phyloP scores from a whole-genome alignment of 2,797 vertebrate species.

The Argyrosomus regius region DNA sequence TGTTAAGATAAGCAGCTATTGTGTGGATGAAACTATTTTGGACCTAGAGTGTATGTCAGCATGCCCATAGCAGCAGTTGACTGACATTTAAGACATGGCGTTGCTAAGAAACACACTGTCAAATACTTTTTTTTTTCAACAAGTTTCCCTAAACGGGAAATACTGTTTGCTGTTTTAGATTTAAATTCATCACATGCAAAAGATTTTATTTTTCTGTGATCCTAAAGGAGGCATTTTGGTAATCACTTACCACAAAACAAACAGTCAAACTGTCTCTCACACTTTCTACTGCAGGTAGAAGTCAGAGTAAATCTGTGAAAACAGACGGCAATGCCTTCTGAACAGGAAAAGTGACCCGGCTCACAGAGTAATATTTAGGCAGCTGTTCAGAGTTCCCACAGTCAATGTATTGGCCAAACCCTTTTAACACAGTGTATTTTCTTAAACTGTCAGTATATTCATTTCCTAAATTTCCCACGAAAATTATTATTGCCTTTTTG shows the following conservation, averaged over 20 bases:
- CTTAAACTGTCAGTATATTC: background rate
- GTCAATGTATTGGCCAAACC: conserved; percentile 7
- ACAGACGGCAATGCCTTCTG: background rate
- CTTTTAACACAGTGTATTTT: background rate
- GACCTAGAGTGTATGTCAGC: background rate
- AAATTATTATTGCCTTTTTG: conserved; percentile 5
- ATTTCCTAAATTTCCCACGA: conserved; percentile 16
- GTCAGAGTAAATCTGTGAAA: conserved; percentile 38
- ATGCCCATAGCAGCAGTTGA: background rate
- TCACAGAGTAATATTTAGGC: conserved; percentile 39
- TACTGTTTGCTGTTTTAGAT: background rate
- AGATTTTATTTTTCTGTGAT: background rate
- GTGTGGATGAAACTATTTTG: background rate
- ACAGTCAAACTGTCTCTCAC: background rate
- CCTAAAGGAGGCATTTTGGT: background rate
- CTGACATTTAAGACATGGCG: background rate
- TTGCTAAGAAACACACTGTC: background rate
- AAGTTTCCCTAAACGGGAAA: no score
- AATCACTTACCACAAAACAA: conserved; percentile 13
- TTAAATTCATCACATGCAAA: background rate
- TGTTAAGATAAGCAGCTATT: conserved; percentile 5
- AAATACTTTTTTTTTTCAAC: background rate
- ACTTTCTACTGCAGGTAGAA: background rate
- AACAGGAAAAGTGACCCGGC: conserved; percentile 16
- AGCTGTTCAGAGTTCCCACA: conserved; percentile 52